Base-by-base conservation (phyloP, 2,888 invertebrate genomes). In the Ceraclea dissimilis region DNA sequence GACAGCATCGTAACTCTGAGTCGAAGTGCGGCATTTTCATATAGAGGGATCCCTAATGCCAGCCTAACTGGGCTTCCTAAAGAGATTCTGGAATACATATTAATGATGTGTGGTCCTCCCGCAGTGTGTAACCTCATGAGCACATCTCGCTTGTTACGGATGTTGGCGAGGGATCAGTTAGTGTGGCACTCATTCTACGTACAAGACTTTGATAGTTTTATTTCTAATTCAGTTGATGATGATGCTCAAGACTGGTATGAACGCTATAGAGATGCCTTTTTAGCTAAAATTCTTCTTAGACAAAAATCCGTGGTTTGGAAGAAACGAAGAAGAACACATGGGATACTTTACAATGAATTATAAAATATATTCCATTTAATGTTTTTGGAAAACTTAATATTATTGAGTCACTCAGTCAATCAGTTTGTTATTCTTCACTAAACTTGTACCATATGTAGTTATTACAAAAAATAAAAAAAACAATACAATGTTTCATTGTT, bases 1-100 rank as follows among this genome's bases (percentile, higher is more conserved):
- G 76, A 83, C 61, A 69, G 73, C 54, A 63, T 84, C 20, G 65
- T 79, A 34, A 70, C 76, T 31, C 79, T 83, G 22, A 73, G 81
- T 43, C 80, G 80, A 52, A 76, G 79, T 63, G 73, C 74, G 62
- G 74, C 83, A 63, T 67, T 83, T 17, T 72, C 67, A 54, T 64
- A 69, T 54, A 67, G 75, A 63, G 79, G 71, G 16, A 81, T 70
- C 65, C 67, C 72, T 4, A 74, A 73, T 68, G 75, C 75, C 26
- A 76, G 76, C 65, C 69, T 78, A 58, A 64, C 70, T 34, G 77
- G 76, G 2, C 60, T 78, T 17, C 77, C 77, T 13, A 73, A 73
- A 63, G 77, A 78, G 64, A 64, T 77, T 18, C 60, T 75, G 20
- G 64, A 64, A 21, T 71, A 70, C 56, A 69, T 77, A 17, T 63